Evolutionary conservation across 1,140 invertebrate genomes (phyloP).

Genomic region (Leptoteleia sp.): DNA sequence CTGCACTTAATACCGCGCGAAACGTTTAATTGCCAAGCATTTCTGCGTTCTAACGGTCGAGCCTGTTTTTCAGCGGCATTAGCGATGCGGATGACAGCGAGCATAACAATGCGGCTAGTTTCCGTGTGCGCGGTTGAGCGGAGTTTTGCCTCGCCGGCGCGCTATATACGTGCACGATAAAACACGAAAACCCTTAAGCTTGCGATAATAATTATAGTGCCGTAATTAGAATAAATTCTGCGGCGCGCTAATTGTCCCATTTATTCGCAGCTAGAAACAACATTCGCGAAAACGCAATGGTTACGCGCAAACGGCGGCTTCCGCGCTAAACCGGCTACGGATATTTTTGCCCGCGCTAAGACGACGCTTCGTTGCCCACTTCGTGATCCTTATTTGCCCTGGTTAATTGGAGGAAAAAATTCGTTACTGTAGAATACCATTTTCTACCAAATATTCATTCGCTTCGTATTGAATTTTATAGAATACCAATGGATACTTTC

Average conservation of each 20-base stretch:
- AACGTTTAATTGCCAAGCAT: conserved; percentile 49
- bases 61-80: conserved; percentile 61
- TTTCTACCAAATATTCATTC: too few species aligned
- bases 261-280: conserved; percentile 66
- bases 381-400: too few species aligned
- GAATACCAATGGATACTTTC: too few species aligned
- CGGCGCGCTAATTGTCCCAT: conserved; percentile 72
- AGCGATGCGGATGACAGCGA: conserved; percentile 71
- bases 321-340: too few species aligned
- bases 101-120: conserved; percentile 73
- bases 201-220: conserved; percentile 72
- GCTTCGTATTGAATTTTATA: too few species aligned
- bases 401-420: too few species aligned
- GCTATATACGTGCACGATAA: conserved; percentile 61
- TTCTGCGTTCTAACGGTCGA: conserved; percentile 39
- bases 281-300: conserved; percentile 43
- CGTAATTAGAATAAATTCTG: conserved; percentile 75
- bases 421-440: too few species aligned
- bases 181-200: conserved; percentile 68
- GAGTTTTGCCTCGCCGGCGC: conserved; percentile 55
- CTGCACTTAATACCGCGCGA: conserved; percentile 26
- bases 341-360: too few species aligned
- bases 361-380: too few species aligned
- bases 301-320: conserved; percentile 13
- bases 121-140: conserved; percentile 69